A percentile compares a stretch with the other conserved stretches of the same genome.
Evolutionary conservation across 2,888 invertebrate genomes (phyloP).

Genomic region (Pseudoips prasinana): DNA sequence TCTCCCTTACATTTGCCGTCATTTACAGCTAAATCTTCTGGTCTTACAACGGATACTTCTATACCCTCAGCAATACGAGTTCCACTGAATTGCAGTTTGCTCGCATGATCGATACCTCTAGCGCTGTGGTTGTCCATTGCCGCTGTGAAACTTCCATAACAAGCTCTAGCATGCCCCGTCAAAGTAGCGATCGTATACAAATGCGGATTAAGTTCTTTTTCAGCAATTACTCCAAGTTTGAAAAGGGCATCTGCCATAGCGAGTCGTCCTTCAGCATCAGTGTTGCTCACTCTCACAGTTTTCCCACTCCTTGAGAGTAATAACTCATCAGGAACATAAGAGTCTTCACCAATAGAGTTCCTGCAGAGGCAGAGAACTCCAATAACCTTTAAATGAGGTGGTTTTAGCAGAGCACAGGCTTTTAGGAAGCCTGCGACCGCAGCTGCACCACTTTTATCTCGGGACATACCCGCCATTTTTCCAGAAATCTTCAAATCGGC

Average conservation of each 20-base stretch:
- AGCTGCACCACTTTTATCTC: constrained; percentile 96
- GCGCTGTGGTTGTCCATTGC: constrained; percentile 89
- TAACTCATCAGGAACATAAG: constrained; percentile 93
- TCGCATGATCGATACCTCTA: constrained; percentile 77
- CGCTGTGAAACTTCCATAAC: constrained; percentile 86
- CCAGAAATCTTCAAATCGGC: constrained; percentile 86
- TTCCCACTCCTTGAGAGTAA: constrained; percentile 89
- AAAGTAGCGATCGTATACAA: constrained; percentile 93
- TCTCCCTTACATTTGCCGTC: constrained; percentile 89
- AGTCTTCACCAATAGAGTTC: constrained; percentile 92
- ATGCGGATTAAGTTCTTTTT: constrained; percentile 88
- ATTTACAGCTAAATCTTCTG: constrained; percentile 85
- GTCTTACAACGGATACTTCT: constrained; percentile 87
- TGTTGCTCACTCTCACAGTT: constrained; percentile 91
- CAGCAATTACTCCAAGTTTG: constrained; percentile 73
- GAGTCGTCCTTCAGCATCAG: constrained; percentile 95
- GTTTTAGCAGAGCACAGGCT: constrained; percentile 86
- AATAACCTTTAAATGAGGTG: constrained; percentile 88
- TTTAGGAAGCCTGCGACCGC: constrained; percentile 94
- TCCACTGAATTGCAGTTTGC: constrained; percentile 85
- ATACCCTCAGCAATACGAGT: constrained; percentile 87
- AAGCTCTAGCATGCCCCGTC: constrained; percentile 89
- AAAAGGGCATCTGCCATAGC: constrained; percentile 92
- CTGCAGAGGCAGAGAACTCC: constrained; percentile 91
- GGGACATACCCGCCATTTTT: constrained; percentile 91